Conservation (phyloP, 2,888 invertebrate species). For the Sphaerophoria taeniata region DNA sequence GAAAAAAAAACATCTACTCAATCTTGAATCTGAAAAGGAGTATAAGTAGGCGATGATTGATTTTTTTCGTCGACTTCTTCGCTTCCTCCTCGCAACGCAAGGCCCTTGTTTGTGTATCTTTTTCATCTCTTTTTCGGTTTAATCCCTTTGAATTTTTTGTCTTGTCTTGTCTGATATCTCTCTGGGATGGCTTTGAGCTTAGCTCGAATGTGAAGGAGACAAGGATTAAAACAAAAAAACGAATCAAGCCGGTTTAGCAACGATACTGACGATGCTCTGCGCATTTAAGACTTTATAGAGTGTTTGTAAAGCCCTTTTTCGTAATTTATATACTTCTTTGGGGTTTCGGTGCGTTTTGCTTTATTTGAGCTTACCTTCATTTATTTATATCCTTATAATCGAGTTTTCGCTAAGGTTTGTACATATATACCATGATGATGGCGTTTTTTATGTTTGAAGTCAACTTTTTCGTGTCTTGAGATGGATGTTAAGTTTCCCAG, state of each 20-base stretch:
- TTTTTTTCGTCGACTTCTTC: conserved; percentile 36
- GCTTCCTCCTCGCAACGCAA: neutral
- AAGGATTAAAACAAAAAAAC: conserved; percentile 34
- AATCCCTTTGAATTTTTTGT: conserved; percentile 49
- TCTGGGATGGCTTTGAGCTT: conserved; percentile 26
- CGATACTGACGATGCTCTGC: neutral
- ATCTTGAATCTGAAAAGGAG: conserved; percentile 55
- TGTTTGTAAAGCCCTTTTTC: conserved; percentile 74
- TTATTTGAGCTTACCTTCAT: conserved; percentile 67
- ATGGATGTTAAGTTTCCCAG: conserved; percentile 54
- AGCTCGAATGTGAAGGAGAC: conserved; percentile 36
- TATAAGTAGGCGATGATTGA: conserved; percentile 74
- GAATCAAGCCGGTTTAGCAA: conserved; percentile 44
- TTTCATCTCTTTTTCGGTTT: conserved; percentile 47
- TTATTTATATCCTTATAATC: conserved; percentile 70
- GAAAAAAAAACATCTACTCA: conserved; percentile 12
- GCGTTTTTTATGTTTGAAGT: neutral
- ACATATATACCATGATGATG: neutral
- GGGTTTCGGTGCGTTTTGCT: conserved; percentile 53
- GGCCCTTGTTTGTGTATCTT: conserved; percentile 20
- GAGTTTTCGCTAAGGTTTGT: conserved; percentile 30
- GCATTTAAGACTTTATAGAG: conserved; percentile 75
- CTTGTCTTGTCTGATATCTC: conserved; percentile 51
- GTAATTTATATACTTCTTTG: conserved; percentile 75
- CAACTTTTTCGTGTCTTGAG: neutral